Base-by-base conservation (phyloP, 2,888 invertebrate species). In the Agrochola macilenta region DNA sequence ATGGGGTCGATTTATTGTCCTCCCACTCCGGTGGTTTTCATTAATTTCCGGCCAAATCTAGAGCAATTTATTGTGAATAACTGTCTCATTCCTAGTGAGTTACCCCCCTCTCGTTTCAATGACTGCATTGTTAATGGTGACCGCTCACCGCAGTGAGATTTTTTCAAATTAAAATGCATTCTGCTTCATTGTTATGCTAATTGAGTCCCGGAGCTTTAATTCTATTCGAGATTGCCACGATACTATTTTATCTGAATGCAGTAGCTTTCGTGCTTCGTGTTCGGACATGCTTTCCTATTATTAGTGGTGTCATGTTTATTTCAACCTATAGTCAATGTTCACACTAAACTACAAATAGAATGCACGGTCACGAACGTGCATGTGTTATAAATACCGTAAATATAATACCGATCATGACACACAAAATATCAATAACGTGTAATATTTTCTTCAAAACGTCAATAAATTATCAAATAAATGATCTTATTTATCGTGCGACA, bases 21-120 rank as follows among this genome's bases (percentile, higher is more conserved):
- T 89, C 93, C 93, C 94, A 94, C 93, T 91, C 87, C 80, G 85
- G 83, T 90, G 90, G 78, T 93, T 94, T 94, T 93, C 89, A 92
- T 92, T 92, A 92, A 92, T 94, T 92, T 94, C 94, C 94, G 93
- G 93, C 86, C 90, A 89, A 90, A 92, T 93, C 90, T 91, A 92
- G 90, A 91, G 81, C 93, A 93, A 93, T 93, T 93, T 93, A 91
- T 87, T 88, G 88, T 90, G 88, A 89, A 90, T 91, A 90, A 91
- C 89, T 89, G 89, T 88, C 89, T 88, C 87, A 89, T 89, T 90
- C 87, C 89, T 89, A 87, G 82, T 84, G 84, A 87, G 84, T 89
- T 87, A 88, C 90, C 90, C 90, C 90, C 90, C 88, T 90, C 84
- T 86, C 82, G 86, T 89, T 89, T 89, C 90, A 92, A 92, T 90